phyloP scores from a whole-genome alignment of 1,140 invertebrate genomes.

The Metopolophium dirhodum region DNA sequence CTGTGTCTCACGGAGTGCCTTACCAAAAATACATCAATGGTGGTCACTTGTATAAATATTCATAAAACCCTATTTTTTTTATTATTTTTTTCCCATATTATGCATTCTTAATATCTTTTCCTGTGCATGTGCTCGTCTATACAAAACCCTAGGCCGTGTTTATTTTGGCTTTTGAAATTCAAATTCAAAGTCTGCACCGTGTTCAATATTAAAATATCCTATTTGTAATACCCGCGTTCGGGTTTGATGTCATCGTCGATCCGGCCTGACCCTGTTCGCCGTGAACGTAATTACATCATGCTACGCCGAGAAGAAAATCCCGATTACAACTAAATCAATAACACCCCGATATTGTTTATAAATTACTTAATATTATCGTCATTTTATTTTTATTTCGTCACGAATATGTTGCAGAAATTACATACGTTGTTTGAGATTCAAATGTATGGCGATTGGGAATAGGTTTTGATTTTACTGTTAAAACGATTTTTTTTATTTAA shows the following conservation, averaged over 20 bases:
- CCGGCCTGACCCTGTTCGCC: background rate
- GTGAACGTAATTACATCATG: background rate
- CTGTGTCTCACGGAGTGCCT: background rate
- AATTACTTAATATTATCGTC: no score
- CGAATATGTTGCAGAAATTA: background rate
- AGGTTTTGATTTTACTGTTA: background rate
- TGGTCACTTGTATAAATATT: slow-evolving; percentile 19
- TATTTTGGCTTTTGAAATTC: slow-evolving; percentile 13
- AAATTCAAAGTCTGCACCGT: background rate
- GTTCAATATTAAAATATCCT: background rate
- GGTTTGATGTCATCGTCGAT: background rate
- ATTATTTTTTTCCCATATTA: background rate
- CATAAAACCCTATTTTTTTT: background rate
- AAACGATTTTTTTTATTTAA: background rate
- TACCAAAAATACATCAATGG: background rate
- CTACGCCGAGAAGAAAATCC: background rate
- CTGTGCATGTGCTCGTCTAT: background rate
- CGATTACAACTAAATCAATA: background rate
- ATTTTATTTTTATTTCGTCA: no score
- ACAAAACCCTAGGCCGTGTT: background rate
- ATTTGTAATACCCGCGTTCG: background rate
- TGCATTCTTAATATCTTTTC: background rate
- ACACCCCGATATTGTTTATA: background rate
- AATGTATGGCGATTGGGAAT: background rate
- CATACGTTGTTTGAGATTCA: background rate